phyloP scores from a whole-genome alignment of 2,797 vertebrate genomes.

The Cheracebus regulus region DNA sequence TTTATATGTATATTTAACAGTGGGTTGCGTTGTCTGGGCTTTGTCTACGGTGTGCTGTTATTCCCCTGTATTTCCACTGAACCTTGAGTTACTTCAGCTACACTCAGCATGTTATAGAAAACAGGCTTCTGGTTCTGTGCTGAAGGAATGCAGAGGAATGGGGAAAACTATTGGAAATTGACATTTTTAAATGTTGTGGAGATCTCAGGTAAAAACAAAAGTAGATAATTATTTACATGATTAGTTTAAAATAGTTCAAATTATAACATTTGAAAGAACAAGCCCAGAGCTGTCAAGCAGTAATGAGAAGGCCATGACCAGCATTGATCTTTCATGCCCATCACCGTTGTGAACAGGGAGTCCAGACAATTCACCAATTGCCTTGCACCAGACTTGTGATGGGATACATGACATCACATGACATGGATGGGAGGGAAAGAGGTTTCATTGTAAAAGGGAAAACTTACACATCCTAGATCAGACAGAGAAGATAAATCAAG shows the following conservation, averaged over 20 bases:
- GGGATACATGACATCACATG: not conserved
- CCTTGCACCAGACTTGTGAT: not conserved
- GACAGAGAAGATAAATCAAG: not conserved
- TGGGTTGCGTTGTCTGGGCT: not conserved
- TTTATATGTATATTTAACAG: too few species aligned
- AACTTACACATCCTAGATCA: not conserved
- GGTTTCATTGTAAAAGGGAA: not conserved
- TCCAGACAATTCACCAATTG: not conserved
- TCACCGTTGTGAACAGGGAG: not conserved
- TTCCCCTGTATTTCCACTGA: too few species aligned
- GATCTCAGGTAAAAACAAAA: not conserved
- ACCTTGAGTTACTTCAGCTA: not conserved
- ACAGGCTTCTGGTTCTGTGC: not conserved
- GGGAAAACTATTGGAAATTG: not conserved
- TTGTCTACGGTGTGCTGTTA: accelerated
- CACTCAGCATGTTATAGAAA: too few species aligned
- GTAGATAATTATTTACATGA: not conserved
- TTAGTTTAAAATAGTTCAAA: not conserved
- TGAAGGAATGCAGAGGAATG: too few species aligned
- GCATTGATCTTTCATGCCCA: not conserved
- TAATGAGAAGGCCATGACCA: not conserved
- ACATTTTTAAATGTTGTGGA: not conserved
- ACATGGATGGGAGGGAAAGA: not conserved
- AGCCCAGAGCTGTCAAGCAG: not conserved
- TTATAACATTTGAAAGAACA: not conserved